phyloP scores from a whole-genome alignment of 2,888 invertebrate species.

The Prionchulus punctatus region DNA sequence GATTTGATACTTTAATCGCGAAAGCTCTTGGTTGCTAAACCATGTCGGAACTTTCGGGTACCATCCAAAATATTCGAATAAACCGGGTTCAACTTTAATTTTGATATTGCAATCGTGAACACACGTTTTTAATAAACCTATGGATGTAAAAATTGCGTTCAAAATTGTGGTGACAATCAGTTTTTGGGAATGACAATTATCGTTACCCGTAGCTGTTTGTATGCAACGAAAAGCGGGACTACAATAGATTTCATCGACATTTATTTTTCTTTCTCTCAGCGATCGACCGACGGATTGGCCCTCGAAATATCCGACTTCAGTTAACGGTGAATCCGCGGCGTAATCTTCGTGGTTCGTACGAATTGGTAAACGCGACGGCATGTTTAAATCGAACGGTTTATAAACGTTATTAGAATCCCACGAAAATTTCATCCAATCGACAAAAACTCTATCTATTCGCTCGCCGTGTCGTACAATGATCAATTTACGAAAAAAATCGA shows the following conservation, averaged over 20 bases:
- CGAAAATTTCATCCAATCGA: background rate
- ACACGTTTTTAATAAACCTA: too few species aligned
- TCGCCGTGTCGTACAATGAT: slow-evolving; percentile 4
- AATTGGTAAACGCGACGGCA: background rate
- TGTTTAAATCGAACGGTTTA: slow-evolving; percentile 2
- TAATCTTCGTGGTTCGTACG: background rate
- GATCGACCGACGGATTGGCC: background rate
- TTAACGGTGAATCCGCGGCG: background rate
- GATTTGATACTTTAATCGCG: too few species aligned
- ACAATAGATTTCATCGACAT: background rate
- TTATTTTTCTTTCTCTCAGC: background rate
- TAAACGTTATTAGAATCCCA: background rate
- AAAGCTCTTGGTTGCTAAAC: too few species aligned
- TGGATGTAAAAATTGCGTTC: too few species aligned
- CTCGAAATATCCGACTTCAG: background rate
- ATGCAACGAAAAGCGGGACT: slow-evolving; percentile 2
- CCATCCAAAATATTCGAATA: slow-evolving; percentile 3
- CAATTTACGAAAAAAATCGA: too few species aligned
- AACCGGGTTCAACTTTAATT: slow-evolving; percentile 5
- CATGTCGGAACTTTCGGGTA: too few species aligned
- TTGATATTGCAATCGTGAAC: too few species aligned
- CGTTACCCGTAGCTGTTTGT: background rate
- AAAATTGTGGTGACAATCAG: too few species aligned
- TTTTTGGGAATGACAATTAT: too few species aligned
- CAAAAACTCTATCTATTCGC: slow-evolving; percentile 2